A percentile compares a stretch with the other conserved stretches of the same genome.
Evolutionary conservation across 2,888 invertebrate genomes (phyloP).

Genomic region (Conomelus anceps): DNA sequence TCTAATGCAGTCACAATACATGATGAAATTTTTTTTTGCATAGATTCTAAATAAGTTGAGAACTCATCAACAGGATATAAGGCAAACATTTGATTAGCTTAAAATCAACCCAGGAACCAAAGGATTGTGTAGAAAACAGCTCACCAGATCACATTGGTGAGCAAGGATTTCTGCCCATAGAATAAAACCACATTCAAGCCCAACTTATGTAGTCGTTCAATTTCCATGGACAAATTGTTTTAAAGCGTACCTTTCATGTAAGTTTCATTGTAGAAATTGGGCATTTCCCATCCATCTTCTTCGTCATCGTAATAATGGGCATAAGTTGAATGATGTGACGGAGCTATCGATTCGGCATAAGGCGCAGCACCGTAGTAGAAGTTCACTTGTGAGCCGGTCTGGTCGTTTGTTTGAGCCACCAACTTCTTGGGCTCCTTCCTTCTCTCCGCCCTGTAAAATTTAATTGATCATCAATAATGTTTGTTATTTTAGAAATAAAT

Average conservation of each 20-base stretch:
- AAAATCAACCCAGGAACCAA: too few relatives aligned
- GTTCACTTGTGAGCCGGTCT: slow-evolving; percentile 89
- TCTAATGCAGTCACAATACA: too few relatives aligned
- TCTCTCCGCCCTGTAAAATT: slow-evolving; percentile 60
- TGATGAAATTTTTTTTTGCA: too few relatives aligned
- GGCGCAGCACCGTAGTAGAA: slow-evolving; percentile 94
- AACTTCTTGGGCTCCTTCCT: slow-evolving; percentile 89
- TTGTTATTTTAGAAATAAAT: not conserved
- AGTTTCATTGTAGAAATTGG: slow-evolving; percentile 92
- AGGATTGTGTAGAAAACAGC: too few relatives aligned
- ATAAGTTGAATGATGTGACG: slow-evolving; percentile 91
- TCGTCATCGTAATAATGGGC: slow-evolving; percentile 94
- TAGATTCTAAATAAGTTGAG: too few relatives aligned
- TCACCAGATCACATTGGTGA: too few relatives aligned
- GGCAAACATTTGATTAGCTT: too few relatives aligned
- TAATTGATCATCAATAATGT: not conserved
- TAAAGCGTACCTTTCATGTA: slow-evolving; percentile 76
- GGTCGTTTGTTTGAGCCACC: slow-evolving; percentile 79
- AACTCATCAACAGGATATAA: too few relatives aligned
- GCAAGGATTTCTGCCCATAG: too few relatives aligned
- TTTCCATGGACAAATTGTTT: not conserved
- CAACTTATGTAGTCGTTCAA: too few relatives aligned
- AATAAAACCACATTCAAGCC: too few relatives aligned
- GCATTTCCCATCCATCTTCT: slow-evolving; percentile 97
- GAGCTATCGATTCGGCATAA: slow-evolving; percentile 90